A percentile compares a stretch with the other conserved stretches of the same genome.
These are phyloP conservation scores for Megalurothrips usitatus DNA, from an alignment of 2,888 invertebrate genomes.

Conservation along the genomic window DNA sequence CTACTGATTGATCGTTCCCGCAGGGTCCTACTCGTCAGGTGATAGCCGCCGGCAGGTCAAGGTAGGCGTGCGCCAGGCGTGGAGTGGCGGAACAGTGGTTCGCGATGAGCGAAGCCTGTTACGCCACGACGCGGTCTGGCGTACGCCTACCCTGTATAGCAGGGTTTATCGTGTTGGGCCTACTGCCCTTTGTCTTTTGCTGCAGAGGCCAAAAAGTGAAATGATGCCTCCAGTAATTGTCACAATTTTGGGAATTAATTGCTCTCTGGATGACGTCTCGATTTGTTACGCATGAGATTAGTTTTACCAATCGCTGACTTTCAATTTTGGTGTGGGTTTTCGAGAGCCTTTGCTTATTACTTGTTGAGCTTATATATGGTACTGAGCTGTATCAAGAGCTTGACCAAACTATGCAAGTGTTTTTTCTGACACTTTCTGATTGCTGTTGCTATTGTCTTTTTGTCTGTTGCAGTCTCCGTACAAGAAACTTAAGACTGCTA, in stretches of 20 bases:
- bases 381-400: background rate
- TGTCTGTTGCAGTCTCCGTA: background rate
- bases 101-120: no score
- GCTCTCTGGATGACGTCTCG: background rate
- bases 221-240: background rate
- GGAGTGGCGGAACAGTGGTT: no score
- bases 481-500: background rate
- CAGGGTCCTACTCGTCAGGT: no score
- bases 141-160: no score
- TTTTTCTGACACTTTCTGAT: conserved; percentile 1
- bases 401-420: background rate
- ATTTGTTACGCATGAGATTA: conserved; percentile 1
- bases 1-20: no score
- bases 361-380: conserved; percentile 1
- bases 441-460: conserved; percentile 1
- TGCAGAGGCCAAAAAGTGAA: background rate
- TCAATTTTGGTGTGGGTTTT: background rate
- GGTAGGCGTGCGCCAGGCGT: no score
- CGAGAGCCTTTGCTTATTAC: conserved; percentile 1
- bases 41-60: no score
- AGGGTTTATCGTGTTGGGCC: background rate
- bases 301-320: background rate
- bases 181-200: background rate
- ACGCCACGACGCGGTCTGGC: no score
- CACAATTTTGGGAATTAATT: background rate